Conservation (phyloP, 92 coral and sea anemone genomes). For the Palythoa grandis region DNA sequence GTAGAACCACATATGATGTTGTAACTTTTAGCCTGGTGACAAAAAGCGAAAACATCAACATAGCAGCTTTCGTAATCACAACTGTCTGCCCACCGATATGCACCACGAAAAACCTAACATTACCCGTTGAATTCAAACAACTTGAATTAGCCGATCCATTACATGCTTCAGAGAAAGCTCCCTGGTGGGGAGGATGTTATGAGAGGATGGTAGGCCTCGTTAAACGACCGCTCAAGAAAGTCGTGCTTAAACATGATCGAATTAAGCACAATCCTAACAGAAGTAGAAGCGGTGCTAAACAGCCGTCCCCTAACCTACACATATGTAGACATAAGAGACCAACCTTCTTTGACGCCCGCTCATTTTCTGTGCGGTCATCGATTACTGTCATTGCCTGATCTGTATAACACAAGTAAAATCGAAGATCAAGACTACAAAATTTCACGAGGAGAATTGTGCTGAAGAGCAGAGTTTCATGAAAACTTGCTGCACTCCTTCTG, state of each 20-base stretch:
- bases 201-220: constrained; percentile 54
- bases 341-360: constrained; percentile 32
- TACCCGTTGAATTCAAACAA: too few relatives aligned
- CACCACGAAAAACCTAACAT: too few relatives aligned
- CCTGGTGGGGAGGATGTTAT: constrained; percentile 27
- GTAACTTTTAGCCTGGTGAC: too few relatives aligned
- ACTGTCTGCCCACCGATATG: too few relatives aligned
- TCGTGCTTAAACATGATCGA: constrained; percentile 52
- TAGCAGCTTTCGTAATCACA: too few relatives aligned
- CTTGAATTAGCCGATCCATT: too few relatives aligned
- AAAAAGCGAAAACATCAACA: too few relatives aligned
- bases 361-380: constrained; percentile 43
- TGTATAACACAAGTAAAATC: neutral
- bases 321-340: constrained; percentile 40
- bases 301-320: constrained; percentile 40
- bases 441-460: constrained; percentile 6
- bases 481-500: constrained; percentile 29
- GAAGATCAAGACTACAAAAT: constrained; percentile 34
- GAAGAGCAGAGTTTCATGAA: constrained; percentile 39
- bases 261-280: constrained; percentile 24
- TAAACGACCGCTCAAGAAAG: constrained; percentile 58
- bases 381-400: constrained; percentile 32
- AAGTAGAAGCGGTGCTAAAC: constrained; percentile 42
- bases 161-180: constrained; percentile 63
- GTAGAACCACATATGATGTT: too few relatives aligned